phyloP scores from a whole-genome alignment of 2,113 vertebrate species.

The Otis tarda region DNA sequence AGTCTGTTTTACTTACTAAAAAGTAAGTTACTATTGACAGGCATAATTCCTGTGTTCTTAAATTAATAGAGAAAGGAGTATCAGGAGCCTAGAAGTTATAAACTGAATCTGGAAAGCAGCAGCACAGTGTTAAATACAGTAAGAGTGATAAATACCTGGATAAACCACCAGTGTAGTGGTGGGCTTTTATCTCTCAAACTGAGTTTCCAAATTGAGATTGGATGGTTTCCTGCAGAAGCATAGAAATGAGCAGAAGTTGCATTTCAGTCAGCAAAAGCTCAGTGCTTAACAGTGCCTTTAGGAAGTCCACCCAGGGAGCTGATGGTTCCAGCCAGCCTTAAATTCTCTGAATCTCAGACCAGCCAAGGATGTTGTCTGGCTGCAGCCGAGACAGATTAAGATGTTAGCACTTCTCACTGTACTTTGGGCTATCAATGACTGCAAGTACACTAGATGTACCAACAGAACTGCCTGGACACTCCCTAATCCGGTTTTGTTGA shows the following conservation, averaged over 20 bases:
- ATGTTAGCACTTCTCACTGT: background rate
- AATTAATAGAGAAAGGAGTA: background rate
- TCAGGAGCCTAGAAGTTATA: background rate
- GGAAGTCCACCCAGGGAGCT: background rate
- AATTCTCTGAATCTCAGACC: background rate
- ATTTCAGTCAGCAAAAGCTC: background rate
- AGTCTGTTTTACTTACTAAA: background rate
- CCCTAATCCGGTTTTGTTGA: background rate
- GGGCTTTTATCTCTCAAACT: background rate
- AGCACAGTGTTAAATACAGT: background rate
- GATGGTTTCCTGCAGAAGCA: background rate
- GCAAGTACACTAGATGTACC: background rate
- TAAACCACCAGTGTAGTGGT: background rate
- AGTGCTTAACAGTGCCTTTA: background rate
- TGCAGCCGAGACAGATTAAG: background rate
- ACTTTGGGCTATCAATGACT: background rate
- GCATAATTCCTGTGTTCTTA: background rate
- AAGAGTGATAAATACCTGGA: background rate
- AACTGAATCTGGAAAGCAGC: background rate
- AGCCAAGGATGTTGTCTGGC: conserved; percentile 2
- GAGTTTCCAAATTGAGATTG: background rate
- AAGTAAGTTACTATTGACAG: background rate
- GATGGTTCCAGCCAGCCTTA: background rate
- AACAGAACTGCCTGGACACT: background rate
- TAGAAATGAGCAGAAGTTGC: background rate